Evolutionary conservation across 2,888 invertebrate species (phyloP).

Genomic region (Nephrotoma flavescens): DNA sequence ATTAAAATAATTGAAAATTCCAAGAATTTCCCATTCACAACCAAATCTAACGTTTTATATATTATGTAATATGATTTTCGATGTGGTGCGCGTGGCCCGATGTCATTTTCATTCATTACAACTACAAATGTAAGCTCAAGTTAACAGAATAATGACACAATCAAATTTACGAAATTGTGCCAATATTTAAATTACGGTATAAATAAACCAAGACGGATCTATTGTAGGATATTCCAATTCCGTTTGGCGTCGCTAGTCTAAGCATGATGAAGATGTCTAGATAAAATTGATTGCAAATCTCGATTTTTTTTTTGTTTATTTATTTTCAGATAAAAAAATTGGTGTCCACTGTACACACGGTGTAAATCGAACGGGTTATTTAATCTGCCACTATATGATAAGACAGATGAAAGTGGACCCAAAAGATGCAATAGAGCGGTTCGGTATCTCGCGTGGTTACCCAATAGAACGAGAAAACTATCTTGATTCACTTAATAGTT

Average conservation of each 20-base stretch:
- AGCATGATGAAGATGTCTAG: background rate
- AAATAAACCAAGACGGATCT: background rate
- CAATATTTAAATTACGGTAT: background rate
- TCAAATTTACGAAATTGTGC: background rate
- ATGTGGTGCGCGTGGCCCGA: background rate
- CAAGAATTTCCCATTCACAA: background rate
- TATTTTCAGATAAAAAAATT: slow-evolving; percentile 48
- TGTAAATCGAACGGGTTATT: slow-evolving; percentile 63
- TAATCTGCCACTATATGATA: slow-evolving; percentile 61
- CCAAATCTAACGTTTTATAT: background rate
- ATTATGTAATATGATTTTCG: background rate
- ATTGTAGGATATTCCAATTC: background rate
- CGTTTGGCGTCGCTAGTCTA: background rate
- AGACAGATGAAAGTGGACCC: slow-evolving; percentile 41
- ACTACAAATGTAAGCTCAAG: background rate
- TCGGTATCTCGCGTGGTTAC: slow-evolving; percentile 51
- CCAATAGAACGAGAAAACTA: slow-evolving; percentile 47
- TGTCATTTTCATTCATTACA: background rate
- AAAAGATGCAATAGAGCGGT: slow-evolving; percentile 44
- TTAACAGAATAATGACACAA: background rate
- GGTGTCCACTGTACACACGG: slow-evolving; percentile 77
- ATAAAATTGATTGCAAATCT: background rate
- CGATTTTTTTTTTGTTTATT: slow-evolving; percentile 16
- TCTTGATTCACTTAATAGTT: slow-evolving; percentile 2
- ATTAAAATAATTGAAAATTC: background rate